Base-by-base conservation (phyloP, 2,113 vertebrate genomes). In the Nycticorax nycticorax region DNA sequence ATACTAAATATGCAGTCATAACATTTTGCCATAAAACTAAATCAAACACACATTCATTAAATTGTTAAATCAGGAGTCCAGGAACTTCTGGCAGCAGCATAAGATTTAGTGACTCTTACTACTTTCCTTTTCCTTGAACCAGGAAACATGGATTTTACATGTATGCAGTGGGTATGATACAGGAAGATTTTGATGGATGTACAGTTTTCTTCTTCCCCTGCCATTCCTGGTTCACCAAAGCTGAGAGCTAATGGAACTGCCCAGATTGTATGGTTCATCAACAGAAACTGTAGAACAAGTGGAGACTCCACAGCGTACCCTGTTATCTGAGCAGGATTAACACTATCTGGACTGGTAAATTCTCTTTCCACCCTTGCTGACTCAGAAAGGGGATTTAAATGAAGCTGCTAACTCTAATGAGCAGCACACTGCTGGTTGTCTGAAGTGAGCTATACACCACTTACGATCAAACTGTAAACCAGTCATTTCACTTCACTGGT, bases 401-500 rank as follows among this genome's bases (percentile, higher is more conserved):
- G 91, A 96, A 67, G 52, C 80, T 89, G 72, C 78, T 96, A 96
- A 96, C 77, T 84, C 80, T 66, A 62, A 72, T 80, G 85, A 94
- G 79, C 50, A 71, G 75, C 8, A 8, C 20, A 48, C 37, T 72
- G 55, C 32, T 66, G 45, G 33, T 26, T 41, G 57, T 73, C 50
- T 88, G 73, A 95, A 94, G 67, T 63, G 69, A 84, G 18, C 76
- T 84, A 82, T 45, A 76, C 41, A 78, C 28, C 76, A 75, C 78
- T 64, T 91, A 86, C 21, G 68, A 79, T 35, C 59, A 66, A 89
- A 87, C 21, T 28, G 50, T 86, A 97, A 92, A 95, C 47, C 33
- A 90, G 67, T 71, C 69, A 97, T 94, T 85, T 97, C 91, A 90
- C 81, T 92, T 95, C 85, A 82, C 41, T 71, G 81, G 94, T 94